These are phyloP conservation scores for Halcyon senegalensis DNA, from an alignment of 2,113 vertebrate genomes.

Conservation along the genomic window DNA sequence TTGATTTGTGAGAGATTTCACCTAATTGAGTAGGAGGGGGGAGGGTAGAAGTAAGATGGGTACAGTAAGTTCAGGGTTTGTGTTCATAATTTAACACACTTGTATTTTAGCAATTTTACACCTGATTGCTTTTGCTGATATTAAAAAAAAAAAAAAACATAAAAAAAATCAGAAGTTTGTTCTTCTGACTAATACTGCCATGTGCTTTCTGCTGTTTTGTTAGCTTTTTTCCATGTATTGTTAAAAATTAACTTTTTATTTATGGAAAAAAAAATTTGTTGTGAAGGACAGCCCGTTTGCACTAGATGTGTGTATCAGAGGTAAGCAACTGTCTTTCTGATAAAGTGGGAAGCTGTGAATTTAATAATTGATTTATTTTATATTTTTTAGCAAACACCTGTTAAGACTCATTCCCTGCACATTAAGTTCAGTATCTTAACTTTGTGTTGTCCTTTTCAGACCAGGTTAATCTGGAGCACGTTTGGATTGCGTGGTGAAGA, in stretches of 20 bases:
- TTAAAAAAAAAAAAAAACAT: neutral
- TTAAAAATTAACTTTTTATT: neutral
- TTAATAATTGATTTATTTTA: neutral
- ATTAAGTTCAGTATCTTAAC: neutral
- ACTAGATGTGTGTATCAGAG: neutral
- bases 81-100: neutral
- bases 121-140: neutral
- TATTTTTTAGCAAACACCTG: neutral
- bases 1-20: neutral
- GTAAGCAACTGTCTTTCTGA: neutral
- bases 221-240: neutral
- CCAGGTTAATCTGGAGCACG: neutral
- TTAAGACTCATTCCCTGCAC: neutral
- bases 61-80: neutral
- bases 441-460: neutral
- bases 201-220: neutral
- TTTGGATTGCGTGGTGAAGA: neutral
- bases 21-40: neutral
- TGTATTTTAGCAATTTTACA: neutral
- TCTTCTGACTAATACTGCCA: neutral
- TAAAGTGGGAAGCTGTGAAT: neutral
- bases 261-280: neutral
- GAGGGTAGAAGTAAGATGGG: neutral
- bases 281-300: neutral
- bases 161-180: neutral